phyloP scores from a whole-genome alignment of 2,113 vertebrate species.

The Paradisaea rubra region DNA sequence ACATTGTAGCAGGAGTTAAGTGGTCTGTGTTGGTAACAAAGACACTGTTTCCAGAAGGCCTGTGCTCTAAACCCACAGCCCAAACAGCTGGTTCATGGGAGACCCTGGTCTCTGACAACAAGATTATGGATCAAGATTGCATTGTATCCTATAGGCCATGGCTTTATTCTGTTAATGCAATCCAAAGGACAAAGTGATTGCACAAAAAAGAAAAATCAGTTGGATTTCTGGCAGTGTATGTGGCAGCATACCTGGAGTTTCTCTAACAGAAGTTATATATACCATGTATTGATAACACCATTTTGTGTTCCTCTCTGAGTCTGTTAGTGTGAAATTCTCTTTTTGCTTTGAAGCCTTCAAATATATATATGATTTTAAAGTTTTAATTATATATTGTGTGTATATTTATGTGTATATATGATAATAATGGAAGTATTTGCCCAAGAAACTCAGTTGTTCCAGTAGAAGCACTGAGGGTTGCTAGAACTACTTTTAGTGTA shows the following conservation, averaged over 20 bases:
- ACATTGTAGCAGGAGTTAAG: background rate
- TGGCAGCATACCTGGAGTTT: background rate
- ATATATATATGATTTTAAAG: background rate
- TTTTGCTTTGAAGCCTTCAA: background rate
- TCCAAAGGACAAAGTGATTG: background rate
- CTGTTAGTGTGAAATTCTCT: background rate
- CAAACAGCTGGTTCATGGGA: background rate
- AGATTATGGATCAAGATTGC: background rate
- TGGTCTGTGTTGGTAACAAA: background rate
- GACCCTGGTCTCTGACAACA: background rate
- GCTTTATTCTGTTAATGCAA: background rate
- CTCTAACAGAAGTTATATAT: background rate
- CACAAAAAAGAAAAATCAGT: background rate
- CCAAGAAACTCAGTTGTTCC: background rate
- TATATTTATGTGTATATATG: background rate
- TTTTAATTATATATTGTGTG: background rate
- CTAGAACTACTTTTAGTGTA: background rate
- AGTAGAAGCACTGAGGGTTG: background rate
- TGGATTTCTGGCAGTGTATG: background rate
- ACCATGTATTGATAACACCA: background rate
- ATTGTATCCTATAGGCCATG: fast-evolving
- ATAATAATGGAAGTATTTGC: background rate
- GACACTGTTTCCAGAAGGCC: background rate
- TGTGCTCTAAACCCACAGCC: background rate
- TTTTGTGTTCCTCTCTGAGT: background rate